phyloP scores from a whole-genome alignment of 2,888 invertebrate genomes.

The Strigamia transsilvanica region DNA sequence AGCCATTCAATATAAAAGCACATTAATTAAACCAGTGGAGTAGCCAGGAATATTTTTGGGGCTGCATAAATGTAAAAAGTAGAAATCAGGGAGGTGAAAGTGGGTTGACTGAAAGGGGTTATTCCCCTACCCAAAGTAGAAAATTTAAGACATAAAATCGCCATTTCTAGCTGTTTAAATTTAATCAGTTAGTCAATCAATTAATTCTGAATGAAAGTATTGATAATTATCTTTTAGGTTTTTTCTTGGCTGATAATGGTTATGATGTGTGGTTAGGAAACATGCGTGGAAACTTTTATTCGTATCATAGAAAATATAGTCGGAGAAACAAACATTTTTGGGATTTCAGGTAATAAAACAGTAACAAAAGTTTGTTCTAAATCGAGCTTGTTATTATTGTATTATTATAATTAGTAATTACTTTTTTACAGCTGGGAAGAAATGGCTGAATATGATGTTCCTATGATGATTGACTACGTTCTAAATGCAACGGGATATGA shows the following conservation, averaged over 20 bases:
- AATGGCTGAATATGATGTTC: not conserved
- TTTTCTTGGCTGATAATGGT: not conserved
- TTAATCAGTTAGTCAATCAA: too few relatives aligned
- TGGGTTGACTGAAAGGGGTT: too few relatives aligned
- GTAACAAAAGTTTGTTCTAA: not conserved
- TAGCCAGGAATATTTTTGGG: too few relatives aligned
- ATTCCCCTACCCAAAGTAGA: too few relatives aligned
- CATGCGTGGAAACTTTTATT: not conserved
- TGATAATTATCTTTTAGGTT: not conserved
- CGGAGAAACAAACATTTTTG: not conserved
- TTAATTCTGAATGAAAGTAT: not conserved
- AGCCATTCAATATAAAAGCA: too few relatives aligned
- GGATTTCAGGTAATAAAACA: not conserved
- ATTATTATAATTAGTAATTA: not conserved
- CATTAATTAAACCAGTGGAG: too few relatives aligned
- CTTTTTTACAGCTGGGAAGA: not conserved
- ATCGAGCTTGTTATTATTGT: too few relatives aligned
- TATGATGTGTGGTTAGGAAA: constrained; percentile 20
- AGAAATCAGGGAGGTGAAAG: too few relatives aligned
- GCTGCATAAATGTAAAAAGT: too few relatives aligned
- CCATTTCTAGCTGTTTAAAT: too few relatives aligned
- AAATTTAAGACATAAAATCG: too few relatives aligned
- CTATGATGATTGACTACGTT: not conserved
- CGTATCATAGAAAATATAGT: not conserved
- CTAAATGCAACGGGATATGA: not conserved